Evolutionary conservation across 2,113 vertebrate genomes (phyloP).

Genomic region (Triplophysa siluroides): DNA sequence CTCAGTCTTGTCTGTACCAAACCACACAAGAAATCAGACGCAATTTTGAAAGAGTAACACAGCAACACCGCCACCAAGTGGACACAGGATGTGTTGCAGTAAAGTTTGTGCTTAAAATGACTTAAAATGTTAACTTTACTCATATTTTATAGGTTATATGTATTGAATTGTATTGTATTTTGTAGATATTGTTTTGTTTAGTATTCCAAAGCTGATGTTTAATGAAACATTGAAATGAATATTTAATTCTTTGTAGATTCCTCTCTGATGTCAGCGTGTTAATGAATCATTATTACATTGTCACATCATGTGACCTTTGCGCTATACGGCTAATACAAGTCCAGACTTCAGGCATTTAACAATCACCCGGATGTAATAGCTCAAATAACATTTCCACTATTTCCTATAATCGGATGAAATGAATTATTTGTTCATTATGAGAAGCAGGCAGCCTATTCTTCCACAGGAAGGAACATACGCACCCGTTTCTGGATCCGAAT

Average conservation of each 20-base stretch:
- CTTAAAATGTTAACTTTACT: neutral
- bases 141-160: neutral
- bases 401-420: conserved; percentile 22
- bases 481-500: neutral
- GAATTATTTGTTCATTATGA: conserved; percentile 30
- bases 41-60: neutral
- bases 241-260: neutral
- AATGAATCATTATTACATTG: neutral
- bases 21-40: neutral
- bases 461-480: conserved; percentile 9
- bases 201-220: neutral
- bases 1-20: neutral
- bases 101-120: neutral
- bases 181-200: too few species aligned
- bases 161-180: too few species aligned
- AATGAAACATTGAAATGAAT: neutral
- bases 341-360: neutral
- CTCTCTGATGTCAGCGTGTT: neutral
- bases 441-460: conserved; percentile 20
- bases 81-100: conserved; percentile 6
- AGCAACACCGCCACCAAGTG: conserved; percentile 50
- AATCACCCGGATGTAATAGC: conserved; percentile 9
- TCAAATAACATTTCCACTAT: conserved; percentile 15
- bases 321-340: neutral
- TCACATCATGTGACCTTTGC: neutral